A percentile compares a stretch with the other conserved stretches of the same genome.
These are phyloP conservation scores for Patella caerulea DNA, from an alignment of 2,888 invertebrate genomes.

Conservation along the genomic window DNA sequence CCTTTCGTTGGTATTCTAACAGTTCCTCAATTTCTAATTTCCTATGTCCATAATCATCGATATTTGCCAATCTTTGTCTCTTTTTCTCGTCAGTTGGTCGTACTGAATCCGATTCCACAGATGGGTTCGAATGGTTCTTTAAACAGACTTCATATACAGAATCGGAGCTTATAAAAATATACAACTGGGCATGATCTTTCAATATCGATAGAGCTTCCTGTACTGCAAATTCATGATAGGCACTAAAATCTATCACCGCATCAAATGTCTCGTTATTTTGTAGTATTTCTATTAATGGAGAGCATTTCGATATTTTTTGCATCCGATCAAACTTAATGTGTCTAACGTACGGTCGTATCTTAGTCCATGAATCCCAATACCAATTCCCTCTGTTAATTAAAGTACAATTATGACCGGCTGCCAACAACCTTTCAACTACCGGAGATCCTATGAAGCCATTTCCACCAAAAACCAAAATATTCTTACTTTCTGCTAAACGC, in stretches of 20 bases:
- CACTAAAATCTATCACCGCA: slow-evolving; percentile 73
- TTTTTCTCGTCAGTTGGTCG: slow-evolving; percentile 66
- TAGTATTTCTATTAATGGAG: slow-evolving; percentile 49
- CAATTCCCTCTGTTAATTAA: slow-evolving; percentile 72
- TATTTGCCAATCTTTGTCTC: slow-evolving; percentile 48
- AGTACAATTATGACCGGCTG: slow-evolving; percentile 61
- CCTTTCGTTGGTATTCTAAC: slow-evolving; percentile 51
- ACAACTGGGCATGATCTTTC: slow-evolving; percentile 64
- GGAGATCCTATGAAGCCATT: slow-evolving; percentile 73
- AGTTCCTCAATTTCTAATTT: slow-evolving; percentile 72
- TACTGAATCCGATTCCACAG: slow-evolving; percentile 69
- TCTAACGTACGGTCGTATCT: slow-evolving; percentile 56
- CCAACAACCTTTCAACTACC: slow-evolving; percentile 66
- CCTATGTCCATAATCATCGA: slow-evolving; percentile 71
- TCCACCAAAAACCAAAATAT: slow-evolving; percentile 48
- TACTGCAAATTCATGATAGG: slow-evolving; percentile 70
- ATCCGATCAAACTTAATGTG: slow-evolving; percentile 70
- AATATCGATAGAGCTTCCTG: slow-evolving; percentile 64
- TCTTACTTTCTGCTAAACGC: neutral
- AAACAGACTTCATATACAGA: slow-evolving; percentile 73
- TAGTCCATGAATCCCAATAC: slow-evolving; percentile 71
- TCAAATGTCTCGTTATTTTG: slow-evolving; percentile 63
- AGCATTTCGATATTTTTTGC: slow-evolving; percentile 56
- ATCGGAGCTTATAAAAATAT: slow-evolving; percentile 73
- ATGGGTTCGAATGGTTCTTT: slow-evolving; percentile 49